phyloP scores from a whole-genome alignment of 2,113 vertebrate species.

The Microtus oregoni region DNA sequence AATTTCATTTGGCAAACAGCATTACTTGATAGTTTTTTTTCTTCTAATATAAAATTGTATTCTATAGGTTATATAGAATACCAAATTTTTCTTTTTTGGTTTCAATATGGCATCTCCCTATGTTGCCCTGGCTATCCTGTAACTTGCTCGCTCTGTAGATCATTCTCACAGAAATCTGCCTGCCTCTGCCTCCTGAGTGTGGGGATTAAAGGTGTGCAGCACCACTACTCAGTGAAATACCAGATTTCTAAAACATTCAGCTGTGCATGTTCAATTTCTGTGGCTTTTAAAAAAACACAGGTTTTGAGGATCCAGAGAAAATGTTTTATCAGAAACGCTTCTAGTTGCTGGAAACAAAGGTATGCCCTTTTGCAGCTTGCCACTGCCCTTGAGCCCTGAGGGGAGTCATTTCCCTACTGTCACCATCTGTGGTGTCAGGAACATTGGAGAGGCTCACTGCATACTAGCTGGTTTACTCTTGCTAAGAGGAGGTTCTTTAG shows the following conservation, averaged over 20 bases:
- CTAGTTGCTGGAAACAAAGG: not conserved
- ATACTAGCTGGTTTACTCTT: not conserved
- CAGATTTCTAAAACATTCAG: constrained; percentile 13
- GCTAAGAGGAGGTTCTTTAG: not conserved
- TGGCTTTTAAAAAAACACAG: not conserved
- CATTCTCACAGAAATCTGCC: not conserved
- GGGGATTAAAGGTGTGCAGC: not conserved
- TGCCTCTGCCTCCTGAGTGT: not conserved
- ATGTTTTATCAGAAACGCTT: not conserved
- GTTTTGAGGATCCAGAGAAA: constrained; percentile 11
- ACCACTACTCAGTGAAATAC: not conserved
- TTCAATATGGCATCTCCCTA: not conserved
- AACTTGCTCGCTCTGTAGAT: not conserved
- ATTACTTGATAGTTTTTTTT: constrained; percentile 30
- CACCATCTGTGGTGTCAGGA: not conserved
- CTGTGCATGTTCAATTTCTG: not conserved
- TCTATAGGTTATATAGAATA: not conserved
- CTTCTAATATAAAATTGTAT: constrained; percentile 6
- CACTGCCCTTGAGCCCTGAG: not conserved
- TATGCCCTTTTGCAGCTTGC: not conserved
- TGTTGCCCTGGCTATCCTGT: not conserved
- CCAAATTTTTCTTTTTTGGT: constrained; percentile 4
- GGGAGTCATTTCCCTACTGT: not conserved
- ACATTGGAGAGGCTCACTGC: not conserved
- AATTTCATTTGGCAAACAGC: not conserved